Evolutionary conservation across 2,113 vertebrate species (phyloP).

Genomic region (Glaucomys volans): DNA sequence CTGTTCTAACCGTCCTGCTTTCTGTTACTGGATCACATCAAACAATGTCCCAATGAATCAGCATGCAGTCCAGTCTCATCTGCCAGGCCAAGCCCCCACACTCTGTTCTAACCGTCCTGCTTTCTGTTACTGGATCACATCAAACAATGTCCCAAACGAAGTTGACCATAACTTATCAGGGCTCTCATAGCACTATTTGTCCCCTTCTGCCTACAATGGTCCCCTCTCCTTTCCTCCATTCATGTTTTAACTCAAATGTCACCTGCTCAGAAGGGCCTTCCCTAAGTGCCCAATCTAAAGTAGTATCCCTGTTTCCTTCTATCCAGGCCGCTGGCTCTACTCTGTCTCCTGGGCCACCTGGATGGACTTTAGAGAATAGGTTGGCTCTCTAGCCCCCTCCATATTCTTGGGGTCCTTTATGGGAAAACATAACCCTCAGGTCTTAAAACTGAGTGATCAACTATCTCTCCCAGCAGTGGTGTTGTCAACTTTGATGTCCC

Average conservation of each 20-base stretch:
- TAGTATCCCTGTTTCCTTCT: background rate
- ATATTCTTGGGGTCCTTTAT: background rate
- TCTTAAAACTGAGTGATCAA: background rate
- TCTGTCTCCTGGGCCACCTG: background rate
- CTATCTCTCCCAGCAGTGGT: background rate
- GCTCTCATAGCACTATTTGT: background rate
- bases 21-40: background rate
- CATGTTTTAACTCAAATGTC: background rate
- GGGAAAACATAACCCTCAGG: background rate
- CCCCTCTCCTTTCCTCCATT: background rate
- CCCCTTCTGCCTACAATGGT: background rate
- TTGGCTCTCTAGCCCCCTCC: background rate
- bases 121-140: background rate
- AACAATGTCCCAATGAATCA: background rate
- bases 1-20: background rate
- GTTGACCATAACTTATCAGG: too few species aligned
- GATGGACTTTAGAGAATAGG: background rate
- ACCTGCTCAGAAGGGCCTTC: background rate
- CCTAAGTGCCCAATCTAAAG: background rate
- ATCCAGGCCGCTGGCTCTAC: fast-evolving
- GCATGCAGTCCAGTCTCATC: background rate
- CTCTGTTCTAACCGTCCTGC: background rate
- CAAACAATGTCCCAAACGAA: background rate
- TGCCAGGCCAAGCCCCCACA: background rate
- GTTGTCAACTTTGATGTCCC: background rate